Evolutionary conservation across 2,113 vertebrate genomes (phyloP), one percentile per base, ranked within the genome.

Genomic region (Corythoichthys haematopterus): DNA sequence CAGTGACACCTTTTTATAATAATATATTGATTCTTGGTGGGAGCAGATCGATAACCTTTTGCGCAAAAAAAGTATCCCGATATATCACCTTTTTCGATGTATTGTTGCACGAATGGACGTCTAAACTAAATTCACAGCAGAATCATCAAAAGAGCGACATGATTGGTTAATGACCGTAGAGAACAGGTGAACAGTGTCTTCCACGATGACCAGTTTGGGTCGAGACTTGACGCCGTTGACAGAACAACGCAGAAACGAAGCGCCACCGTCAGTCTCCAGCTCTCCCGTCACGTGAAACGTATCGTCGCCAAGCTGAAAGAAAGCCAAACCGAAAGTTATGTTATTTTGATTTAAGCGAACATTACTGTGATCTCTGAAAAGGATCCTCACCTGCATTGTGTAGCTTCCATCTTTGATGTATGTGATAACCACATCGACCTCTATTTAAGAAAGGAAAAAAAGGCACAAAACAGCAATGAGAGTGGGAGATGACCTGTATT

Each of bases 331-430:
- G 3, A 15, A n/a, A 46, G 14, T 43, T 0, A 3, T 1, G 9
- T 4, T 15, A 33, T 3, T 5, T 28, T 15, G 11, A n/a, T 36
- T 16, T 1, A 3, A 15, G 6, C 4, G 1, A 48, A 61, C n/a
- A 15, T n/a, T 13, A 7, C 0, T 6, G 3, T 2, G 13, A 20
- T 1, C 37, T 10, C 15, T 40, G 9, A 45, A 75, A 50, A 35
- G 13, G 4, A 4, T 8, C 0, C 75, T 90, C 90, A 98, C 97
- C 96, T 95, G 90, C 93, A 99, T 95, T n/a, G 72, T 90, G 71
- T 95, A 98, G 14, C 94, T 95, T 15, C 95, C 93, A 52, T 94
- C 94, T 52, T 64, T 87, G 84, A 93, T 94, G 80, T 98, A 98
- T 1, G 74, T 84, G 48, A 97, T 81, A 75, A 89, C 81, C 67